phyloP scores from a whole-genome alignment of 2,113 vertebrate species.

The Aythya baeri region DNA sequence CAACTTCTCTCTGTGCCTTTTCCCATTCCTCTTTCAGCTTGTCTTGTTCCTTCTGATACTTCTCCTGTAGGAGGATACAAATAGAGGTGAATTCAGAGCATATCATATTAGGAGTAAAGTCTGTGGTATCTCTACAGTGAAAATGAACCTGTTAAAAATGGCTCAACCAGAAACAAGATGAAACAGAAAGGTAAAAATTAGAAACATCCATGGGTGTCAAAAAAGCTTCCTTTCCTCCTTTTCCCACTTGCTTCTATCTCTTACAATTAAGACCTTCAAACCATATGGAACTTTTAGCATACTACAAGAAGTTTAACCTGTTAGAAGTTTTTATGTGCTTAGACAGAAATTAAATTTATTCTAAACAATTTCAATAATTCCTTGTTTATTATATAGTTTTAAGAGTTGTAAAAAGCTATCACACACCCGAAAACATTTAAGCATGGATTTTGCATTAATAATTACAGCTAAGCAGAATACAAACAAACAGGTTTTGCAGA shows the following conservation, averaged over 20 bases:
- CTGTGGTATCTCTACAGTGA: neutral
- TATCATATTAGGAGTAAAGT: neutral
- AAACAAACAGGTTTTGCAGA: neutral
- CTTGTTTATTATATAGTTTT: neutral
- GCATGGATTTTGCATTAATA: neutral
- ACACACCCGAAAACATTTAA: neutral
- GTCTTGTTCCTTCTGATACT: slow-evolving; percentile 92
- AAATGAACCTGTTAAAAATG: neutral
- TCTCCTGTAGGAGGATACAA: slow-evolving; percentile 81
- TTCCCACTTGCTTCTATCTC: neutral
- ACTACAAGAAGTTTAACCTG: neutral
- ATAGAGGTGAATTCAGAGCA: neutral
- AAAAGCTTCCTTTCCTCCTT: neutral
- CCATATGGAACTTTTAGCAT: neutral
- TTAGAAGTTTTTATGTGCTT: neutral
- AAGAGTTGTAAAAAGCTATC: neutral
- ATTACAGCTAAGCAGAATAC: neutral
- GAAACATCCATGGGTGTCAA: neutral
- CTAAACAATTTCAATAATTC: neutral
- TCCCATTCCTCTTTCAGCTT: slow-evolving; percentile 98
- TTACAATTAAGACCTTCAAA: neutral
- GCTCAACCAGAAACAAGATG: neutral
- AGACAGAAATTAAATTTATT: neutral
- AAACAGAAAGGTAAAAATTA: neutral
- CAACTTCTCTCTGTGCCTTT: slow-evolving; percentile 94